phyloP scores from a whole-genome alignment of 2,113 vertebrate genomes.

The Phaetusa simplex region DNA sequence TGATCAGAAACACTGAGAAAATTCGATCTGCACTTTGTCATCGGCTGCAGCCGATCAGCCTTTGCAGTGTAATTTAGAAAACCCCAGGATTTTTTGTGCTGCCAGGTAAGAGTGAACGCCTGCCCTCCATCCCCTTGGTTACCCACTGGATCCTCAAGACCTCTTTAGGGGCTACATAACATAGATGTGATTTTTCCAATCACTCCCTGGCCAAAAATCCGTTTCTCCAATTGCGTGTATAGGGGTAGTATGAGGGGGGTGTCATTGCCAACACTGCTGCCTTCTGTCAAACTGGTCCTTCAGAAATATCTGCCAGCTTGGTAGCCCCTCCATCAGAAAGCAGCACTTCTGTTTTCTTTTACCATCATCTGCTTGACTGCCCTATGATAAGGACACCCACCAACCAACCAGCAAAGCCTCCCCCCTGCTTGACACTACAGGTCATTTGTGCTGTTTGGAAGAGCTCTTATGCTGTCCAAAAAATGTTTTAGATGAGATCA shows the following conservation, averaged over 20 bases:
- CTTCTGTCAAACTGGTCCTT: background rate
- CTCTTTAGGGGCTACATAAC: background rate
- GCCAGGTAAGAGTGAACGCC: background rate
- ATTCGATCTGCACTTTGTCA: constrained; percentile 5
- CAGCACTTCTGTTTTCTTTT: background rate
- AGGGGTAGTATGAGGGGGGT: background rate
- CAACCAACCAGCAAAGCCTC: background rate
- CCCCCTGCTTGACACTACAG: background rate
- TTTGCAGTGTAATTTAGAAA: background rate
- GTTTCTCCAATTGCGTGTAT: background rate
- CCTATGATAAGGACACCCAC: background rate
- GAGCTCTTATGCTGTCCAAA: background rate
- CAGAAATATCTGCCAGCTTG: background rate
- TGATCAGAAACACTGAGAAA: constrained; percentile 24
- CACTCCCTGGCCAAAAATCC: background rate
- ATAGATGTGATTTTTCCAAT: background rate
- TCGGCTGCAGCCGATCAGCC: background rate
- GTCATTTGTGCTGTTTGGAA: background rate
- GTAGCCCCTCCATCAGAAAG: background rate
- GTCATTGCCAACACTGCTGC: background rate
- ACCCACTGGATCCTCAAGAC: background rate
- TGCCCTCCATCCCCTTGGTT: background rate
- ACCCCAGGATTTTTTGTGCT: background rate
- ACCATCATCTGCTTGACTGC: background rate
- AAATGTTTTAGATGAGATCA: background rate